Evolutionary conservation across 2,113 vertebrate genomes (phyloP).

Genomic region (Sinocyclocheilus rhinocerous): DNA sequence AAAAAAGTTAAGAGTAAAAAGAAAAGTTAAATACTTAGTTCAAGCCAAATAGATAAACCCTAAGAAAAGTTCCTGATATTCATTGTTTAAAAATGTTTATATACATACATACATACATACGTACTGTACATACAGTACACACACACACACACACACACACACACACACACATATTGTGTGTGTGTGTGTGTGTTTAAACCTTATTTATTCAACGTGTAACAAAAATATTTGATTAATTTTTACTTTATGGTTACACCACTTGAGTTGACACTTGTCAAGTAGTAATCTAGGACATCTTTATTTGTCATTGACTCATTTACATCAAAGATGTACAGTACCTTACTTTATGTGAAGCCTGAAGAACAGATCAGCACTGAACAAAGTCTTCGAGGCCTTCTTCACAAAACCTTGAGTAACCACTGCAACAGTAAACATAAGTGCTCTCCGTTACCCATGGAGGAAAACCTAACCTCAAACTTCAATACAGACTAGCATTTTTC

Average conservation of each 20-base stretch:
- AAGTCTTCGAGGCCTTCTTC: slow-evolving; percentile 27
- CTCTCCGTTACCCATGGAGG: slow-evolving; percentile 60
- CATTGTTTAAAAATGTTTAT: no score
- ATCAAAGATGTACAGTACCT: background rate
- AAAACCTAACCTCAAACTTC: slow-evolving; percentile 60
- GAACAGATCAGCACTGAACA: slow-evolving; percentile 48
- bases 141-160: no score
- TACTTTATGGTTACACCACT: background rate
- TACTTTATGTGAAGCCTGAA: background rate
- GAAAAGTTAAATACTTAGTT: no score
- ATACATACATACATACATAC: no score
- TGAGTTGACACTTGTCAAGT: background rate
- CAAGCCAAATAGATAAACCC: no score
- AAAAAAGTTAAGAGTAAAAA: no score
- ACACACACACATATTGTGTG: no score
- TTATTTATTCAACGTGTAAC: no score
- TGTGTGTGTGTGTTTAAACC: no score
- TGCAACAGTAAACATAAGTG: slow-evolving; percentile 50
- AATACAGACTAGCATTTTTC: slow-evolving; percentile 57
- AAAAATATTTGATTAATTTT: no score
- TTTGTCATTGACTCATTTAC: background rate
- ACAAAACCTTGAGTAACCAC: slow-evolving; percentile 43
- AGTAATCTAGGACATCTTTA: background rate
- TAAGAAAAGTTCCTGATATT: no score
- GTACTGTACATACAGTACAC: no score